Percentiles rank a stretch among this genome's conserved stretches.
Conservation (phyloP, 2,888 invertebrate genomes). For the Stenchaetothrips biformis region DNA sequence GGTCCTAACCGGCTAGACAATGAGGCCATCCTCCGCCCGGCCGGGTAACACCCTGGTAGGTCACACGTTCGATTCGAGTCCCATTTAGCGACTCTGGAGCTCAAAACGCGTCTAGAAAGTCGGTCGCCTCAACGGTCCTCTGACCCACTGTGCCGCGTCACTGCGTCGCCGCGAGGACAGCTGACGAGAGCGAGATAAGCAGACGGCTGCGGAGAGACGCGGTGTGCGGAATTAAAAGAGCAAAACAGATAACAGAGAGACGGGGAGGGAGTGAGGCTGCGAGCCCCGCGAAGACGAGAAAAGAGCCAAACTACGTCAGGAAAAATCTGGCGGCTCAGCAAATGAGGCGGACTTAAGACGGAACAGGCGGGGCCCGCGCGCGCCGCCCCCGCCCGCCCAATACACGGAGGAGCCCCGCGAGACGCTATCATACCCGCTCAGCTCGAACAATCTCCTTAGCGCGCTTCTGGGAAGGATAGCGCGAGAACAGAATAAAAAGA, state of each 20-base stretch:
- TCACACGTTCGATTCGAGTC: too few species aligned
- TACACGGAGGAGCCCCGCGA: not conserved
- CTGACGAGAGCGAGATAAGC: slow-evolving; percentile 6
- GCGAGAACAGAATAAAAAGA: not conserved
- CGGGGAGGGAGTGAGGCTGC: not conserved
- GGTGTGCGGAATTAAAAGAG: not conserved
- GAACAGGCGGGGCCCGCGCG: not conserved
- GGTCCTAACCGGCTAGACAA: too few species aligned
- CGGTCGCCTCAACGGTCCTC: too few species aligned
- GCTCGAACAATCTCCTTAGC: slow-evolving; percentile 19
- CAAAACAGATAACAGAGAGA: not conserved
- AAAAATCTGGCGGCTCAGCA: slow-evolving; percentile 24
- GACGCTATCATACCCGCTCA: slow-evolving; percentile 2
- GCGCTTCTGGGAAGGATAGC: not conserved
- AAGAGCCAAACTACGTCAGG: slow-evolving; percentile 7
- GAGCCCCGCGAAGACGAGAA: not conserved
- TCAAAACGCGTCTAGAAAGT: too few species aligned
- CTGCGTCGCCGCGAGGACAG: not conserved
- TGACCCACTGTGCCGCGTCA: too few species aligned
- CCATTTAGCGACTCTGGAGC: too few species aligned
- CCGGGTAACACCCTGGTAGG: too few species aligned
- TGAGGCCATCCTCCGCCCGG: too few species aligned
- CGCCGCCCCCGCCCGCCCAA: not conserved
- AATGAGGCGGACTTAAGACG: slow-evolving; percentile 18
- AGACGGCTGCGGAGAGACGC: not conserved